phyloP scores from a whole-genome alignment of 2,888 invertebrate genomes.

The Lasioglossum calceatum region DNA sequence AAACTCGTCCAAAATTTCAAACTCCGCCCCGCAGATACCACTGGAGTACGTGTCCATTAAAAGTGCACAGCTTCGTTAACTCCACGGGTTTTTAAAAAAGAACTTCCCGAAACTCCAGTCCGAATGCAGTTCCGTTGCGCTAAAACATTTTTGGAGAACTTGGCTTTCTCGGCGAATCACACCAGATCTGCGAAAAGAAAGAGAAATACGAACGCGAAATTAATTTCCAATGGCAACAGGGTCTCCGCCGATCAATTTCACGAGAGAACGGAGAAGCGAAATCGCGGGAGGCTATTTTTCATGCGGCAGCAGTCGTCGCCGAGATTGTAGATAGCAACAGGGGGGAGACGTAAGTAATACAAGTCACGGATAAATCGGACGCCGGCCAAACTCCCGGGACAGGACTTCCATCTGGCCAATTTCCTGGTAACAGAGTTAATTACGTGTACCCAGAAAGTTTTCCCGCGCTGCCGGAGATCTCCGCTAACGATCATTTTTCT shows the following conservation, averaged over 20 bases:
- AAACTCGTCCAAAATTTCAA: background rate
- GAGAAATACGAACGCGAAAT: background rate
- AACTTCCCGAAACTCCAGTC: background rate
- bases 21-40: background rate
- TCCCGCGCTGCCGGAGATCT: background rate
- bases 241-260: background rate
- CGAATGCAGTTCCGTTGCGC: background rate
- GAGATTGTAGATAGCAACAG: background rate
- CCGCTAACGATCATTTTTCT: conserved; percentile 26
- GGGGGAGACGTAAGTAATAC: background rate
- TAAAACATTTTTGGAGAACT: background rate
- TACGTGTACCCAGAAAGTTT: conserved; percentile 20
- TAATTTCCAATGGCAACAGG: background rate
- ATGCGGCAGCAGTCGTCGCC: background rate
- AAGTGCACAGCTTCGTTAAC: background rate
- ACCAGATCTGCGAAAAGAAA: background rate
- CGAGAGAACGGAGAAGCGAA: background rate
- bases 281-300: background rate
- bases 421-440: conserved; percentile 17
- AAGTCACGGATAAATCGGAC: background rate
- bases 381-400: background rate
- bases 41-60: background rate
- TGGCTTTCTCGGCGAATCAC: background rate
- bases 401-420: conserved; percentile 1
- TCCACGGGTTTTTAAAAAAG: background rate